A percentile compares a stretch with the other conserved stretches of the same genome.
Conservation (phyloP, 2,888 invertebrate species). For the Drosophila parthenogenetica region DNA sequence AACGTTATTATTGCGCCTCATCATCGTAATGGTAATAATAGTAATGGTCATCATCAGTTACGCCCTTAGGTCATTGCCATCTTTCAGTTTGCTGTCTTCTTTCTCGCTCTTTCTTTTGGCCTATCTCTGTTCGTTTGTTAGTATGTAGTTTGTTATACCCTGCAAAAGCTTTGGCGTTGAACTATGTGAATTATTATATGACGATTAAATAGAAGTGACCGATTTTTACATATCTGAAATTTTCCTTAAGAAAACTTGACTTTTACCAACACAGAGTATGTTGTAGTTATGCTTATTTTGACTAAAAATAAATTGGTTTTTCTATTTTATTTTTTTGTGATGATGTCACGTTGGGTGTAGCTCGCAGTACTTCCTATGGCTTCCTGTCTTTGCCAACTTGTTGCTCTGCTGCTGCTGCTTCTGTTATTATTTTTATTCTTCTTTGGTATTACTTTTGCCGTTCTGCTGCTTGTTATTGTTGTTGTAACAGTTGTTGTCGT, state of each 20-base stretch:
- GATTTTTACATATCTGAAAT: too few species aligned
- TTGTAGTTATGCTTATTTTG: background rate
- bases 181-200: too few species aligned
- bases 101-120: slow-evolving; percentile 7
- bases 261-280: slow-evolving; percentile 17
- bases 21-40: slow-evolving; percentile 45
- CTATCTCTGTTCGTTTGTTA: slow-evolving; percentile 17
- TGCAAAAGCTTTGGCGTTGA: background rate
- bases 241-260: background rate
- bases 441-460: slow-evolving; percentile 53
- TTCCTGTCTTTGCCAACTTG: slow-evolving; percentile 61
- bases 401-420: slow-evolving; percentile 39
- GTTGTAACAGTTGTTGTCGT: slow-evolving; percentile 32
- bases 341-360: slow-evolving; percentile 59
- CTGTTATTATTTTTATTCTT: slow-evolving; percentile 37
- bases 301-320: background rate
- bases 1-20: slow-evolving; percentile 57
- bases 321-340: slow-evolving; percentile 37
- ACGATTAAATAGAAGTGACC: too few species aligned
- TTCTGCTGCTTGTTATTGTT: slow-evolving; percentile 23
- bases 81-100: background rate
- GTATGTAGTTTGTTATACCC: slow-evolving; percentile 24
- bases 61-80: slow-evolving; percentile 71
- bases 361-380: slow-evolving; percentile 54
- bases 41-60: slow-evolving; percentile 58